These are phyloP conservation scores for Dicrostonyx torquatus DNA, from an alignment of 2,797 vertebrate genomes.

Conservation along the genomic window DNA sequence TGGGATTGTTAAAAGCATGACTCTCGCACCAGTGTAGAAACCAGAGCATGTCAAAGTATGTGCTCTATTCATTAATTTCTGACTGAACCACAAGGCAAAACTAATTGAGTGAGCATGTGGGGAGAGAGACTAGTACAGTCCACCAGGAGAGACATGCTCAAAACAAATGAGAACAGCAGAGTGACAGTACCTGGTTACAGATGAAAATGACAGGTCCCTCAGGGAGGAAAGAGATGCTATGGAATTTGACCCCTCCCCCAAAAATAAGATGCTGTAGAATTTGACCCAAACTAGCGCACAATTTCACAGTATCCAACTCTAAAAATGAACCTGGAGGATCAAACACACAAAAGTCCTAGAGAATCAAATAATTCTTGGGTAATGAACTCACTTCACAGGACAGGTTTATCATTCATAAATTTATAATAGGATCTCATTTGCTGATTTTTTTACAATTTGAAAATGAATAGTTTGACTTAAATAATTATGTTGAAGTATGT, in stretches of 20 bases:
- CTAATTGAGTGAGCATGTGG: not conserved
- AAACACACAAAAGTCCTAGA: not conserved
- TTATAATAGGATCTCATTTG: not conserved
- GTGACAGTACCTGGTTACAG: not conserved
- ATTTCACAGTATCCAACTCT: not conserved
- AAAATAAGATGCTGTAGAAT: not conserved
- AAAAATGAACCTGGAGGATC: not conserved
- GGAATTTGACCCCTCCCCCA: not conserved
- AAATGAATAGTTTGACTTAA: not conserved
- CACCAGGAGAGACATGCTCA: conserved; percentile 8
- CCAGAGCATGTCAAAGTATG: not conserved
- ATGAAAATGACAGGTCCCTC: not conserved
- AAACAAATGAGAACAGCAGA: not conserved
- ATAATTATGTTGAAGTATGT: not conserved
- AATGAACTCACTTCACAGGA: not conserved
- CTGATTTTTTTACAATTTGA: not conserved
- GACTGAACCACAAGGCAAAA: not conserved
- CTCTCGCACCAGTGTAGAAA: not conserved
- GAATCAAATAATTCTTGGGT: conserved; percentile 16
- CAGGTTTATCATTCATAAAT: not conserved
- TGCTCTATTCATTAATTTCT: conserved; percentile 15
- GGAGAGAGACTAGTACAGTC: not conserved
- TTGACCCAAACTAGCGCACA: not conserved
- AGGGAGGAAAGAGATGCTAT: not conserved
- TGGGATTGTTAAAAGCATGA: not conserved